Base-by-base conservation (phyloP, 2,888 invertebrate genomes). In the Leptothorax acervorum region DNA sequence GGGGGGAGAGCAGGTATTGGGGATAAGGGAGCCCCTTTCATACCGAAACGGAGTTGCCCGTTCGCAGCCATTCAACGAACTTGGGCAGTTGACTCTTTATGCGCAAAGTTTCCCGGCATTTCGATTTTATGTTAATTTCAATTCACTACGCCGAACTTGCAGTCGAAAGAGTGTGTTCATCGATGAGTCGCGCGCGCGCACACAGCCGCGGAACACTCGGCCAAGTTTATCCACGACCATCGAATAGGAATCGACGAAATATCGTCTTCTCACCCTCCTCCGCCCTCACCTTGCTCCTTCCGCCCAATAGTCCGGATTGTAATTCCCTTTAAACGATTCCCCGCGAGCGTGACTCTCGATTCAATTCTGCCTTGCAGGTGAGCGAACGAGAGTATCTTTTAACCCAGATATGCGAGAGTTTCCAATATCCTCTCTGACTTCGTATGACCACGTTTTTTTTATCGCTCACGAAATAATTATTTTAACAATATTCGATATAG, bases 111-210 rank as follows among this genome's bases (percentile, higher is more conserved):
- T 92, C 90, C 91, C 91, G 93, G 93, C 93, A 92, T 94, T 94
- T 94, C 93, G 93, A 94, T 94, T 94, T 94, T 94, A 94, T 94
- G 94, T 93, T 94, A 94, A 94, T 94, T 94, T 94, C 94, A 93
- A 94, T 94, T 94, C 94, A 92, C 92, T 92, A 92, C 93, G 91
- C 88, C 91, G 92, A 91, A 92, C 89, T 87, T 89, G 89, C 89
- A 90, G 91, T 88, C 91, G 91, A 93, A 93, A 92, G 92, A 93
- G 92, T 90, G 90, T 92, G 91, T 82, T 85, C 87, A 79, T 89
- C 89, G 84, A 88, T 87, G 91, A 85, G 85, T 86, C 86, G 51
- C 86, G 60, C 87, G 88, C 65, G 28, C 11, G 39, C 91, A 88
- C 89, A 89, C 88, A 86, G 85, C 84, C 66, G 35, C 86, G 15